Percentiles rank a stretch among this genome's conserved stretches.
These are phyloP conservation scores for Styela clava DNA, from an alignment of 23 tunicate genomes.

Conservation along the genomic window DNA sequence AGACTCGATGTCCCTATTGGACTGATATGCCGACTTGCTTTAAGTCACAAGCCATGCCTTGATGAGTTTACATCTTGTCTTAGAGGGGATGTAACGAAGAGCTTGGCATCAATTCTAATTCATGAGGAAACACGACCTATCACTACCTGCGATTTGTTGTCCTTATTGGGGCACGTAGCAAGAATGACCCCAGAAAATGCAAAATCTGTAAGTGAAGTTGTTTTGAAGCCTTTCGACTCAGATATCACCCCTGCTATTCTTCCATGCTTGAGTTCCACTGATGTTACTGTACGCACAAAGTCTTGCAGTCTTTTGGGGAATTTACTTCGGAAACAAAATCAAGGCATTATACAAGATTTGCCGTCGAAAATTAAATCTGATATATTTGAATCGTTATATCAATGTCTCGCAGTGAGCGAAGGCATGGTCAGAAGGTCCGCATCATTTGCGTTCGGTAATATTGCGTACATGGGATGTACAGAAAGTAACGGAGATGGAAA, in stretches of 20 bases:
- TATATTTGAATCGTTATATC: constrained; percentile 23
- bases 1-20: constrained; percentile 30
- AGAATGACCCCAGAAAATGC: constrained; percentile 5
- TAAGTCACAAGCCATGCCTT: constrained; percentile 25
- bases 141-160: constrained; percentile 20
- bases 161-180: constrained; percentile 24
- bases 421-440: constrained; percentile 14
- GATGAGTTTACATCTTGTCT: constrained; percentile 22
- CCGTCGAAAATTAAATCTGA: not conserved
- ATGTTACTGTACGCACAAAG: constrained; percentile 20
- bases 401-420: constrained; percentile 18
- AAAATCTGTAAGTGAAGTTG: constrained; percentile 1
- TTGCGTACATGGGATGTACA: constrained; percentile 17
- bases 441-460: constrained; percentile 29
- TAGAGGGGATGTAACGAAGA: not conserved
- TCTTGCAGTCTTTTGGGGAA: constrained; percentile 37
- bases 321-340: constrained; percentile 26
- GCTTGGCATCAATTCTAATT: constrained; percentile 4
- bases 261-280: constrained; percentile 13
- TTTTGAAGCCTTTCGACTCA: not conserved
- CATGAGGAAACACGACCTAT: not conserved
- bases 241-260: constrained; percentile 11
- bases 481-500: not conserved
- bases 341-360: not conserved
- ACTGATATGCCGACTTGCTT: constrained; percentile 13